phyloP scores from a whole-genome alignment of 2,113 vertebrate genomes.

The Ceuthmochares aereus region DNA sequence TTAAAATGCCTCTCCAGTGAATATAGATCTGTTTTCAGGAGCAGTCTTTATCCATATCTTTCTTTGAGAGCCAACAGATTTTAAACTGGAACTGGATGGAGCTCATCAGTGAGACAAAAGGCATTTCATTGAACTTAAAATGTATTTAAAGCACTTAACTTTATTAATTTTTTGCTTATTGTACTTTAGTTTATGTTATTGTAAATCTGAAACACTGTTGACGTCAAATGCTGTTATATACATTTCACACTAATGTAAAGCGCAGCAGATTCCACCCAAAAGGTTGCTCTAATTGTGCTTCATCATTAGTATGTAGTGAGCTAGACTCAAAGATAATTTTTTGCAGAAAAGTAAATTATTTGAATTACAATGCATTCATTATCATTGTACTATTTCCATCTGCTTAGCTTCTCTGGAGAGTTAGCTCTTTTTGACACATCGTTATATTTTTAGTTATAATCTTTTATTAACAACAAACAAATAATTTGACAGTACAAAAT shows the following conservation, averaged over 20 bases:
- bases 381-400: conserved; percentile 22
- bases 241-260: neutral
- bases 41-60: neutral
- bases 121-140: neutral
- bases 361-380: conserved; percentile 35
- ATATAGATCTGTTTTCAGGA: neutral
- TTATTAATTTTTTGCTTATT: neutral
- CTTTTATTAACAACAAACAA: conserved; percentile 61
- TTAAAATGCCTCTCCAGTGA: neutral
- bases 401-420: conserved; percentile 49
- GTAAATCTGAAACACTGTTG: neutral
- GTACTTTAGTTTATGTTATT: neutral
- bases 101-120: neutral
- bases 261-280: neutral
- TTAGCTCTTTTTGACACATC: conserved; percentile 53
- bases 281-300: neutral
- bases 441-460: conserved; percentile 69
- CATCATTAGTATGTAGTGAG: neutral
- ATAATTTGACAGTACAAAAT: conserved; percentile 55
- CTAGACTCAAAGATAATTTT: neutral
- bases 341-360: neutral
- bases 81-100: neutral
- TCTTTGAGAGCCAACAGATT: neutral
- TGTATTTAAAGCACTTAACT: neutral
- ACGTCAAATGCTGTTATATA: neutral